Base-by-base conservation (phyloP, 2,888 invertebrate species). In the Heliconius ethilla region DNA sequence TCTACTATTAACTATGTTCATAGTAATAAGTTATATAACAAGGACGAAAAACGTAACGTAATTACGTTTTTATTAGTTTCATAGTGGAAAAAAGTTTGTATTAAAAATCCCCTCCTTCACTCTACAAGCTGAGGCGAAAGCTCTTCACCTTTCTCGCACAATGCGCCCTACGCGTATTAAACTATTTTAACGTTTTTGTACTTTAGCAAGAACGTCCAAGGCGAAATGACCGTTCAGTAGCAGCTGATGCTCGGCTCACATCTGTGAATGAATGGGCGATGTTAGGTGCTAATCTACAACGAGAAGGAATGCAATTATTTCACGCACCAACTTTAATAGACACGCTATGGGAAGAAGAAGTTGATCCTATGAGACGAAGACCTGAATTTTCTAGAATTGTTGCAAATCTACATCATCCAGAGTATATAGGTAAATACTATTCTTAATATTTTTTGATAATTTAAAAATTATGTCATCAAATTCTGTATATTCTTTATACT, bases 261-360 rank as follows among this genome's bases (percentile, higher is more conserved):
- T 96, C 97, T 0, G 96, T 96, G 62, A 91, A 91, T 25, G 94
- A 95, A 75, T 98, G 97, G 97, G 93, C 95, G 59, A 85, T 87
- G n/a, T 95, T 97, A 87, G 92, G 95, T 76, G 83, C 90, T 0
- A 94, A 95, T 73, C 89, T 97, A 59, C 92, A 93, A 82, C 91
- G 92, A 37, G 93, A 90, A 78, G 94, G 91, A 0, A 88, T 96
- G 72, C 91, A 92, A 81, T 89, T 96, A 77, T 89, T 96, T n/a
- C 95, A 95, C 76, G 92, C 95, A n/a, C 94, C 91, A 1, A 97
- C 98, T 84, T 91, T 98, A 59, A 92, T 98, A 15, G 98, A 98
- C 87, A 88, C 95, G 81, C 96, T 98, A 80, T 98, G 98, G 98
- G 95, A 94, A 73, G 91, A 95, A 70, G 94, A 95, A 78, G 86